Percentiles rank a stretch among this genome's conserved stretches.
phyloP scores from a whole-genome alignment of 1,140 invertebrate genomes.

The Trachymyrmex septentrionalis region DNA sequence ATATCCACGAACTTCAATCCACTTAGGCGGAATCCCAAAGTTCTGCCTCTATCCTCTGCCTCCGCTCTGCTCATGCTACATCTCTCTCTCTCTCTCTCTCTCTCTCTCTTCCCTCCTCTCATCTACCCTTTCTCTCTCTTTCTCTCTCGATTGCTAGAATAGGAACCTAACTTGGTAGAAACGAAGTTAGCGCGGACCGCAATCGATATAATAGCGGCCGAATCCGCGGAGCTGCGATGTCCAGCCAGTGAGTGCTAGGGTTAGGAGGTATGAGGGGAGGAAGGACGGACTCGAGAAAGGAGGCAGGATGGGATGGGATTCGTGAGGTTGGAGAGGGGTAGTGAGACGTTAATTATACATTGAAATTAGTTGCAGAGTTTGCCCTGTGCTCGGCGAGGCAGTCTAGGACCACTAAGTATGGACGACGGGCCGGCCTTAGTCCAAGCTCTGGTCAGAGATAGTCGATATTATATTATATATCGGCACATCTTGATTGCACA shows the following conservation, averaged over 20 bases:
- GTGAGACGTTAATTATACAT: slow-evolving; percentile 87
- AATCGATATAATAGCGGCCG: slow-evolving; percentile 86
- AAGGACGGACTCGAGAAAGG: slow-evolving; percentile 74
- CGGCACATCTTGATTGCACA: slow-evolving; percentile 84
- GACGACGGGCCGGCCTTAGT: slow-evolving; percentile 80
- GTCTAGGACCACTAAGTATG: slow-evolving; percentile 85
- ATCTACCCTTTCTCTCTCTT: slow-evolving; percentile 25
- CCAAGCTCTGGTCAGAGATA: slow-evolving; percentile 84
- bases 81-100: slow-evolving; percentile 19
- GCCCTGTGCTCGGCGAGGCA: slow-evolving; percentile 80
- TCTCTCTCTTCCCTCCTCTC: slow-evolving; percentile 46
- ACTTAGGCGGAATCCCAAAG: slow-evolving; percentile 83
- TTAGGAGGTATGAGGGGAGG: slow-evolving; percentile 72
- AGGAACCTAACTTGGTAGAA: slow-evolving; percentile 82
- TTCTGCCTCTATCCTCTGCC: slow-evolving; percentile 65
- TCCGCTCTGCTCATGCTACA: slow-evolving; percentile 8
- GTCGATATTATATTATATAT: slow-evolving; percentile 85
- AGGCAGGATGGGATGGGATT: slow-evolving; percentile 65
- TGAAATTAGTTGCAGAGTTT: slow-evolving; percentile 87
- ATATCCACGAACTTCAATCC: slow-evolving; percentile 82
- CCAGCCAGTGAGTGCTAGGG: slow-evolving; percentile 77
- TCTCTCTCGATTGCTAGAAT: slow-evolving; percentile 79
- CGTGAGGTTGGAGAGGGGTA: slow-evolving; percentile 80
- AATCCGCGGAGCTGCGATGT: slow-evolving; percentile 83
- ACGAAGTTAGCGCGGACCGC: slow-evolving; percentile 85